These are phyloP conservation scores for Junco hyemalis DNA, from an alignment of 2,113 vertebrate species.

Conservation along the genomic window DNA sequence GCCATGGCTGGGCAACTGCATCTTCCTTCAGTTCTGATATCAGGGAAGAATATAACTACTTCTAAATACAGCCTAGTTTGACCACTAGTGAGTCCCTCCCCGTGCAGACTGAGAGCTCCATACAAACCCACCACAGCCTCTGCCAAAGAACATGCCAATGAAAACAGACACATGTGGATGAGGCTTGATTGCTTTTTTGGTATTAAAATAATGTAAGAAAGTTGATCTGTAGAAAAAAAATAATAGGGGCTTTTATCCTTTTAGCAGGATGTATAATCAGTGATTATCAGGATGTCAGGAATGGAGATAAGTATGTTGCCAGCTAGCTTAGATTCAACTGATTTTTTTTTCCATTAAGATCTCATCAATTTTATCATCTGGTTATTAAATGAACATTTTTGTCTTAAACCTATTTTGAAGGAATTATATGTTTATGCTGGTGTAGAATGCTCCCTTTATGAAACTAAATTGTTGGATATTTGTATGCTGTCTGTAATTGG, in stretches of 20 bases:
- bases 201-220: not conserved
- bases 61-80: not conserved
- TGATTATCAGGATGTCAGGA: not conserved
- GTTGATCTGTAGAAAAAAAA: not conserved
- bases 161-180: not conserved
- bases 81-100: not conserved
- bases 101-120: not conserved
- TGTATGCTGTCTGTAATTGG: not conserved
- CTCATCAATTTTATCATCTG: not conserved
- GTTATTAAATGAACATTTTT: constrained; percentile 27
- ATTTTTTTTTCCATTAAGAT: not conserved
- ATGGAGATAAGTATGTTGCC: not conserved
- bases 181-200: not conserved
- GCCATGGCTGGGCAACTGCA: not conserved
- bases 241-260: not conserved
- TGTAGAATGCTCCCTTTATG: not conserved
- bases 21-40: not conserved
- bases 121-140: not conserved
- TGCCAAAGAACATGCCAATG: not conserved
- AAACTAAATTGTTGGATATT: not conserved
- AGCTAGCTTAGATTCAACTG: not conserved
- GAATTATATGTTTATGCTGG: not conserved
- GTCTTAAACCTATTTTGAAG: not conserved
- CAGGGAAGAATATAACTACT: not conserved
- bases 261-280: not conserved